Evolutionary conservation across 53 echinoderm and acorn worm species (phyloP), one percentile per base, ranked within the genome.

Genomic region (Apostichopus leukothele): DNA sequence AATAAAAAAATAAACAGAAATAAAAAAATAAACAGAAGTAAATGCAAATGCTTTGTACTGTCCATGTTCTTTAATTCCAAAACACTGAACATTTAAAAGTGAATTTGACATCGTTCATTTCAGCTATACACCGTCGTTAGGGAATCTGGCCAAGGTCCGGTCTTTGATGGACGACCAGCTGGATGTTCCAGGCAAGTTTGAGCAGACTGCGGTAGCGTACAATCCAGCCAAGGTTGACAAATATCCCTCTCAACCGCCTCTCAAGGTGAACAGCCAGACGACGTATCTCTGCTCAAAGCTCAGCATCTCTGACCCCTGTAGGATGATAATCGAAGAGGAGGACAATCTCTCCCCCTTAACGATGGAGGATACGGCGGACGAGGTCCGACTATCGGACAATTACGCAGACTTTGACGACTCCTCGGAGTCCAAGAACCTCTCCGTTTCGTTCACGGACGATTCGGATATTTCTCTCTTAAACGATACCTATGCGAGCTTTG

Each of bases 201-300:
- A 79, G 50, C 87, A 81, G 81, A 95, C 98, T 19, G 98, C 91
- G 20, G 80, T 79, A 22, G 93, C 91, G 6, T 95, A 92, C 59
- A 89, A 98, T 88, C 98, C 98, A 52, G 78, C 76, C 55, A 91
- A 91, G 26, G 59, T 91, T 5, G 88, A 90, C 5, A 88, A 90
- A 76, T 92, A 93, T 67, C 67, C 95, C 3, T 86, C 74, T 78
- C 95, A 91, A 59, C 98, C 98, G 19, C 63, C 84, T 66, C 80
- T 91, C n/a, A 90, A 86, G 18, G 84, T 98, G 52, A 98, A 95
- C 79, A 93, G 95, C 13, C 98, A 98, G 76, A 98, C 98, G 39
- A 93, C 94, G 12, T 52, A 50, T 23, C 79, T 98, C 4, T 98
- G 98, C 78, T 91, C 94, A 10, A 92, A 93, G 55, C 86, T 95